phyloP scores from a whole-genome alignment of 2,797 vertebrate genomes.

The Platyrinchus mystaceus region DNA sequence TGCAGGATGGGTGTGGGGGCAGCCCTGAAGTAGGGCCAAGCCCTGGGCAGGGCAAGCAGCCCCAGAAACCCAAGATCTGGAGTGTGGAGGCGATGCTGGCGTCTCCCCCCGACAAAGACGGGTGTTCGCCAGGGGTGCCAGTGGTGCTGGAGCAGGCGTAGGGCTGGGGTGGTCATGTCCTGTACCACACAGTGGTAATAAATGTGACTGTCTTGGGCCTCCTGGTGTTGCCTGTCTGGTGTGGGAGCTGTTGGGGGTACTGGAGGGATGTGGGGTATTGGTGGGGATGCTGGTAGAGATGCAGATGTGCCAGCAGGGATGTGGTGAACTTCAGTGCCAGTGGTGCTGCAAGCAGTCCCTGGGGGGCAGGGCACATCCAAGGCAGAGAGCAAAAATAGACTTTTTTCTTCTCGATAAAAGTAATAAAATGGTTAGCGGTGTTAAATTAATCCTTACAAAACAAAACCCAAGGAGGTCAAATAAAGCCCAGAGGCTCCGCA shows the following conservation, averaged over 20 bases:
- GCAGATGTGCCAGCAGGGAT: too few species aligned
- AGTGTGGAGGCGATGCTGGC: conserved; percentile 12
- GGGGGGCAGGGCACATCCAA: not conserved
- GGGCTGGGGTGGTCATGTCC: not conserved
- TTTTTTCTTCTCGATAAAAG: conserved; percentile 67
- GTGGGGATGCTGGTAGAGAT: not conserved
- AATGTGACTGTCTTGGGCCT: not conserved
- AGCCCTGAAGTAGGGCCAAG: fast-evolving
- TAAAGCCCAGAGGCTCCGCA: not conserved
- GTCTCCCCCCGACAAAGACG: fast-evolving
- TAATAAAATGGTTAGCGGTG: conserved; percentile 75
- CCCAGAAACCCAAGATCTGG: conserved; percentile 54
- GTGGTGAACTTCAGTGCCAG: not conserved
- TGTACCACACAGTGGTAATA: not conserved
- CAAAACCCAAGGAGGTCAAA: conserved; percentile 47
- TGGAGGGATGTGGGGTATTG: too few species aligned
- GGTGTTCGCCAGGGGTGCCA: fast-evolving
- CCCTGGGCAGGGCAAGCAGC: not conserved
- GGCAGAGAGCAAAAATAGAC: conserved; percentile 69
- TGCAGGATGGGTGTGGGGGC: fast-evolving
- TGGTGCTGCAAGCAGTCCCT: fast-evolving
- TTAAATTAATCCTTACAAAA: conserved; percentile 76
- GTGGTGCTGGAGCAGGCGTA: not conserved
- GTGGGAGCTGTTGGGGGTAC: not conserved
- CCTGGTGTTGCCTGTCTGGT: not conserved